phyloP scores from a whole-genome alignment of 2,888 invertebrate species.

The Polia nebulosa region DNA sequence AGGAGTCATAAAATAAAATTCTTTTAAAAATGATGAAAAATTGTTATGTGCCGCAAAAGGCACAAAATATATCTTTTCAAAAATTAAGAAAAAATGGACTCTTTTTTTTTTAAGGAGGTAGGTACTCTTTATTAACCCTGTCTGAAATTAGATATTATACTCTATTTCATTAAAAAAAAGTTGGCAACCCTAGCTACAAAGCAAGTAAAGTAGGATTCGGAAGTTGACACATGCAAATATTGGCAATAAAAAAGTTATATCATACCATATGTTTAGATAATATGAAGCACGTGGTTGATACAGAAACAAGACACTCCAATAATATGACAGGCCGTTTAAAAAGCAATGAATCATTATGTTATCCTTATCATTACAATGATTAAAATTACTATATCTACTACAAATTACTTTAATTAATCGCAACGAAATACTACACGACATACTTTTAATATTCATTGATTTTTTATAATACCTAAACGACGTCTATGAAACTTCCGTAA shows the following conservation, averaged over 20 bases:
- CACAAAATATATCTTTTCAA: no score
- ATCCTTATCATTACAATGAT: constrained; percentile 1
- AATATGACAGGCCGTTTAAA: constrained; percentile 7
- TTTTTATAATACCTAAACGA: constrained; percentile 37
- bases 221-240: neutral
- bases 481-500: constrained; percentile 23
- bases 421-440: constrained; percentile 16
- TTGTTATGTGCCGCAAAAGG: no score
- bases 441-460: constrained; percentile 14
- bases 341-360: constrained; percentile 21
- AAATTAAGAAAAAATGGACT: no score
- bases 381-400: constrained; percentile 12
- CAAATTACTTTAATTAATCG: no score
- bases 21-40: no score
- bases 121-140: no score
- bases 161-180: no score
- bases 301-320: neutral
- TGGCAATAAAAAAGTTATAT: neutral
- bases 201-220: constrained; percentile 8
- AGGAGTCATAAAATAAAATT: no score
- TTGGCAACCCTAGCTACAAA: no score
- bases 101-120: no score
- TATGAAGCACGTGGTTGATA: constrained; percentile 1
- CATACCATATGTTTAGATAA: constrained; percentile 6
- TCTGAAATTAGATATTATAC: no score